Base-by-base conservation (phyloP, 1,140 invertebrate genomes). In the Psix sp. region DNA sequence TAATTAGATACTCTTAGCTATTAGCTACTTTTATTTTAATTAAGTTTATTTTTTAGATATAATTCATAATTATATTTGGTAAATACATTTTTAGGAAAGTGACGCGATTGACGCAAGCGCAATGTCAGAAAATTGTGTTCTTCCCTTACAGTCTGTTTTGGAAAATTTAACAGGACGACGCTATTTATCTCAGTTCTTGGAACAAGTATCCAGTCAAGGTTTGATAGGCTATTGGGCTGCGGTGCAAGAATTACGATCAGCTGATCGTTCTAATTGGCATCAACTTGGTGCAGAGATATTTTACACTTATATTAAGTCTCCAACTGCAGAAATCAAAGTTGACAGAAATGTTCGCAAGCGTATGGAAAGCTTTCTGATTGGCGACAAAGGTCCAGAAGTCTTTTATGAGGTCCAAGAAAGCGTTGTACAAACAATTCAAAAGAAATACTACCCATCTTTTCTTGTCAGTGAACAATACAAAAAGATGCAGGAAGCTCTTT, bases 241-340 rank as follows among this genome's bases (percentile, higher is more conserved):
- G n/a, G 94, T 96, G 0, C 94, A 97, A 79, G 94, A 96, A 84
- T 86, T 97, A 49, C 90, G 93, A 62, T 88, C 90, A 40, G 90
- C 93, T 10, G 91, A 91, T 49, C 89, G 91, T 76, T 92, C 91
- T 48, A 90, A 90, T 51, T 94, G 93, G 89, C 94, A 96, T 86
- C 94, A 96, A 72, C 84, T 96, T n/a, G 95, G 93, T 9, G 93
- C 93, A 20, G 94, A 96, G 81, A 95, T 96, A 71, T 96, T 95
- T 86, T 95, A 96, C 77, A 95, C 94, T 9, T 96, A 94, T 76
- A 93, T 96, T 57, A 89, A 92, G 59, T 93, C 92, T 38, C 91
- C 93, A 4, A 92, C 91, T 52, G 92, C 92, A 1, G 92, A 93
- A 80, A 92, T 95, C 56, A 94, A 94, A 88, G 91, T 94, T 36